These are phyloP conservation scores for Apomyelois bistriatella DNA, from an alignment of 2,888 invertebrate species.

Conservation along the genomic window DNA sequence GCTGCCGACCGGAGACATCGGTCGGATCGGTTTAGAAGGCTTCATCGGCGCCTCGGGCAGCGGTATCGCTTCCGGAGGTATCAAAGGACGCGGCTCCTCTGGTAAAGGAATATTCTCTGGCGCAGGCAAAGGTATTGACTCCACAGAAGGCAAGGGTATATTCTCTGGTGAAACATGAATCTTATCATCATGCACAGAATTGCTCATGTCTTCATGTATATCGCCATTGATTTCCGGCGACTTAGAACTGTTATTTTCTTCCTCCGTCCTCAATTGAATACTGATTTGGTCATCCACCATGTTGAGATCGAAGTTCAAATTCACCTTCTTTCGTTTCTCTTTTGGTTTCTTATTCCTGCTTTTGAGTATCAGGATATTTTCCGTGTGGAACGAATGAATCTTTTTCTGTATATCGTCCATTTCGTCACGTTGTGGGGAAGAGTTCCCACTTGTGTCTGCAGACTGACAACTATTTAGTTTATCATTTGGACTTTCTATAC, in stretches of 20 bases:
- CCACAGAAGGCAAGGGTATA: conserved; percentile 65
- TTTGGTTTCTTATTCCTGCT: conserved; percentile 81
- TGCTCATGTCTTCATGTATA: conserved; percentile 50
- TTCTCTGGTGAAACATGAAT: conserved; percentile 60
- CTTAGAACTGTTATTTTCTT: conserved; percentile 38
- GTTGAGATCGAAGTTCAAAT: conserved; percentile 74
- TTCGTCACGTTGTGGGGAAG: conserved; percentile 75
- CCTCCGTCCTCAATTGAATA: conserved; percentile 66
- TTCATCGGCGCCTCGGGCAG: conserved; percentile 61
- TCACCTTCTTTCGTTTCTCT: conserved; percentile 77
- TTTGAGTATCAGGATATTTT: conserved; percentile 81
- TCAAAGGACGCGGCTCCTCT: conserved; percentile 62
- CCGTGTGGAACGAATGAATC: conserved; percentile 82
- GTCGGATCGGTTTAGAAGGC: conserved; percentile 29
- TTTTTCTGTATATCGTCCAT: conserved; percentile 82
- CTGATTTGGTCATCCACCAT: conserved; percentile 77
- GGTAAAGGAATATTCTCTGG: conserved; percentile 64
- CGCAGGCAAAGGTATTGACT: conserved; percentile 66
- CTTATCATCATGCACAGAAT: conserved; percentile 47
- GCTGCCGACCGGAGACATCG: conserved; percentile 34
- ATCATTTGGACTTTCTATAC: conserved; percentile 58
- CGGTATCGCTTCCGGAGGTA: conserved; percentile 65
- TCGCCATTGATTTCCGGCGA: conserved; percentile 61
- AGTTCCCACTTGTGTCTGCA: conserved; percentile 72
- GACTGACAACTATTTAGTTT: conserved; percentile 62